A percentile compares a stretch with the other conserved stretches of the same genome.
These are phyloP conservation scores for Falco berigora DNA, from an alignment of 2,797 vertebrate genomes.

Conservation along the genomic window DNA sequence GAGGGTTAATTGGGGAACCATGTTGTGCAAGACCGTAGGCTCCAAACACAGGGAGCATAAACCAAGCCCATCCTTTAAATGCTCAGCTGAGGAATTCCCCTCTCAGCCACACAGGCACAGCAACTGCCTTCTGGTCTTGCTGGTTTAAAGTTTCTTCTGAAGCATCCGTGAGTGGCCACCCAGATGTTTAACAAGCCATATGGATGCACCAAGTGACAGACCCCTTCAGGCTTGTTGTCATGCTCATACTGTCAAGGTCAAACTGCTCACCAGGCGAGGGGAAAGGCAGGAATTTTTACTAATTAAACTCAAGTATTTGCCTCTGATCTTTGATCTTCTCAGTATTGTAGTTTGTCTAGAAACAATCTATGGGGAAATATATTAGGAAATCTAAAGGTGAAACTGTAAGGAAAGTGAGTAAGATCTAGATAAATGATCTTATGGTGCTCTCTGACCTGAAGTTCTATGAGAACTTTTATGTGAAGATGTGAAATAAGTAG, in stretches of 20 bases:
- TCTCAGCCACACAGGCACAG: background rate
- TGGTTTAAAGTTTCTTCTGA: background rate
- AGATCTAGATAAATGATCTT: background rate
- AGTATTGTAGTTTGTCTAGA: background rate
- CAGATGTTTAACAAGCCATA: fast-evolving
- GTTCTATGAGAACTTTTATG: background rate
- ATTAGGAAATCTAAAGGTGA: background rate
- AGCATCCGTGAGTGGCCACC: background rate
- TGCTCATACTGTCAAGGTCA: background rate
- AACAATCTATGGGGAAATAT: background rate
- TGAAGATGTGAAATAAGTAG: background rate
- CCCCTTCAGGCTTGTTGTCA: background rate
- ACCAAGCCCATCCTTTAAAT: background rate
- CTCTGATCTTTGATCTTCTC: background rate
- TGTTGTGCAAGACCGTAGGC: background rate
- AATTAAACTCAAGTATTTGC: background rate
- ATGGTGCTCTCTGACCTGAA: background rate
- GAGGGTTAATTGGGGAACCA: fast-evolving
- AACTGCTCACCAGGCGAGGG: background rate
- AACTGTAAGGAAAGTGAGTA: background rate
- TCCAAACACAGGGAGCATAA: fast-evolving
- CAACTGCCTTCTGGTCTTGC: background rate
- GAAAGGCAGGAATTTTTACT: background rate
- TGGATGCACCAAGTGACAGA: fast-evolving
- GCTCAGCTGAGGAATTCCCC: background rate